These are phyloP conservation scores for Sebastes cheni DNA, from an alignment of 2,797 vertebrate genomes.

Conservation along the genomic window DNA sequence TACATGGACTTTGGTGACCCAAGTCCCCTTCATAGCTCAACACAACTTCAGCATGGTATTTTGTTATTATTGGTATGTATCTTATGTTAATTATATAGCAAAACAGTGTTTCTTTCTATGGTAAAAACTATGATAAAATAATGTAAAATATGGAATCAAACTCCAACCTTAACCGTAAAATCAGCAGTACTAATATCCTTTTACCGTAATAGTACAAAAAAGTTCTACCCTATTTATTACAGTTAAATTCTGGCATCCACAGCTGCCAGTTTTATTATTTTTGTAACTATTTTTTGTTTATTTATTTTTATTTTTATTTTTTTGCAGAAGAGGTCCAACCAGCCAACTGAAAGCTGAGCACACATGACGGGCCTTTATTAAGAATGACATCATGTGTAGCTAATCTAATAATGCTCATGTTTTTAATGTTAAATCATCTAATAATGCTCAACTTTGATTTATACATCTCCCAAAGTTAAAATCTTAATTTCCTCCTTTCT, in stretches of 20 bases:
- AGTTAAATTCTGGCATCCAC: background rate
- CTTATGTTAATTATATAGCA: no score
- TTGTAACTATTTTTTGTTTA: background rate
- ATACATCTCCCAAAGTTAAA: background rate
- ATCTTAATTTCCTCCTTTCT: background rate
- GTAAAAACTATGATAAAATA: background rate
- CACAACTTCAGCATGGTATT: no score
- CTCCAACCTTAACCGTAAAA: background rate
- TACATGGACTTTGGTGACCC: no score
- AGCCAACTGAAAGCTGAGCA: no score
- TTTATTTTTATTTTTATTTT: no score
- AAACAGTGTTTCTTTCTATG: background rate
- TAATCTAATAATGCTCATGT: background rate
- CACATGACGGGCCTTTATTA: no score
- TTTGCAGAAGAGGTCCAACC: no score
- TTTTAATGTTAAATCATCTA: background rate
- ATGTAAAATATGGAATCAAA: background rate
- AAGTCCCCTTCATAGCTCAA: no score
- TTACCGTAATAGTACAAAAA: background rate
- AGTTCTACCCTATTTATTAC: background rate
- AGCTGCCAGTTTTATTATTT: no score
- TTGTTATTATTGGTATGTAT: no score
- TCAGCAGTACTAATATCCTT: fast-evolving
- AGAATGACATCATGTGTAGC: no score
- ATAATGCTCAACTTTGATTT: background rate